phyloP scores from a whole-genome alignment of 37 sponge, comb jelly and placozoan genomes.

The Lycopodina hypogea region DNA sequence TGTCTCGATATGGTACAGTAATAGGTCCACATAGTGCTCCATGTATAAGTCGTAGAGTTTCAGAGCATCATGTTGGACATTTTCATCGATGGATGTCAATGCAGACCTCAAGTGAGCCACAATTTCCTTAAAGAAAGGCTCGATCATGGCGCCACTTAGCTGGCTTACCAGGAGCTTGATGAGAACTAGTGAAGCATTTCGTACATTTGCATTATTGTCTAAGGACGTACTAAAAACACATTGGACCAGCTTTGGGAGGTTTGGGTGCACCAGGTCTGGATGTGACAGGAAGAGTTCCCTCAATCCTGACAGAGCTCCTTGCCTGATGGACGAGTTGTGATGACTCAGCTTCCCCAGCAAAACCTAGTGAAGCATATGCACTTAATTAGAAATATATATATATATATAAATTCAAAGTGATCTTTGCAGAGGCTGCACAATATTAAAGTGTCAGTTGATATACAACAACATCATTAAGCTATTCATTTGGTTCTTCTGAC shows the following conservation, averaged over 20 bases:
- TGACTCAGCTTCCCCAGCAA: constrained; percentile 41
- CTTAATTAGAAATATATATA: too few relatives aligned
- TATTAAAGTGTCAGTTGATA: too few relatives aligned
- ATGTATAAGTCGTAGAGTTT: constrained; percentile 38
- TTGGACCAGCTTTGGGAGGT: constrained; percentile 37
- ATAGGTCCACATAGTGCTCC: constrained; percentile 18
- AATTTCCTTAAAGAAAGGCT: constrained; percentile 28
- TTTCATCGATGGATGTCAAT: constrained; percentile 51
- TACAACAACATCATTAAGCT: too few relatives aligned
- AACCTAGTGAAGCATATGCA: constrained; percentile 15
- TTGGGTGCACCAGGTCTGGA: constrained; percentile 29
- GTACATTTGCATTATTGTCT: constrained; percentile 24
- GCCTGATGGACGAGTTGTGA: constrained; percentile 18
- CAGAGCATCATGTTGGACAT: constrained; percentile 47
- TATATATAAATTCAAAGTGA: too few relatives aligned
- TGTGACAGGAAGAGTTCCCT: constrained; percentile 28
- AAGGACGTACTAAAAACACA: not conserved
- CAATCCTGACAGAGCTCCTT: constrained; percentile 38
- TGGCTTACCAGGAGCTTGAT: constrained; percentile 9
- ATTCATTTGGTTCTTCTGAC: too few relatives aligned
- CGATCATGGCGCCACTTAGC: constrained; percentile 5
- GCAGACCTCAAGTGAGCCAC: constrained; percentile 53
- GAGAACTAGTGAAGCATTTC: constrained; percentile 25
- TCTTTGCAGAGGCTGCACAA: too few relatives aligned
- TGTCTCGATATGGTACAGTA: constrained; percentile 11